A percentile compares a stretch with the other conserved stretches of the same genome.
phyloP scores from a whole-genome alignment of 2,888 invertebrate genomes.

The Acleris emargana region DNA sequence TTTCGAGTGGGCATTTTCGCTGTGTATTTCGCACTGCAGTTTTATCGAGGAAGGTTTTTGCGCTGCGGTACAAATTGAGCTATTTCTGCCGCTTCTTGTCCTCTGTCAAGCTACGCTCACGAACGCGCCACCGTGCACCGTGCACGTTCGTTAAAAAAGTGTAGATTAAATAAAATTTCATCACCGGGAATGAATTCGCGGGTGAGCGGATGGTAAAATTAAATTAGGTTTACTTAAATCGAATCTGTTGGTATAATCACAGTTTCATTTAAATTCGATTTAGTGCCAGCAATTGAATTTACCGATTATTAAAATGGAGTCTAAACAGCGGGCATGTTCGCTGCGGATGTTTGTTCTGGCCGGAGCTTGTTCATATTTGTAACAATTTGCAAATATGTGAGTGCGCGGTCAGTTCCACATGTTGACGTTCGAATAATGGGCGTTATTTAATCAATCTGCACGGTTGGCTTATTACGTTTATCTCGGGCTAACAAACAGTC shows the following conservation, averaged over 20 bases:
- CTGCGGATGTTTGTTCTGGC: slow-evolving; percentile 23
- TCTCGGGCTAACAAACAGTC: neutral
- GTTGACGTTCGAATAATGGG: neutral
- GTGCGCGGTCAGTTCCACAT: neutral
- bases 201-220: slow-evolving; percentile 2
- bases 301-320: slow-evolving; percentile 11
- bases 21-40: slow-evolving; percentile 41
- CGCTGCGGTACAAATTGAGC: slow-evolving; percentile 5
- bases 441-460: neutral
- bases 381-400: neutral
- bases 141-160: slow-evolving; percentile 5
- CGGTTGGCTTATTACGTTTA: neutral
- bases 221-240: neutral
- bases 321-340: slow-evolving; percentile 10
- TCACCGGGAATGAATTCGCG: neutral
- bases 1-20: slow-evolving; percentile 46
- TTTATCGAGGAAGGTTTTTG: slow-evolving; percentile 6
- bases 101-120: neutral
- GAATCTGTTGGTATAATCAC: slow-evolving; percentile 6
- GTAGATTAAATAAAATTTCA: neutral
- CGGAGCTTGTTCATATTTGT: slow-evolving; percentile 1
- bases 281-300: slow-evolving; percentile 5
- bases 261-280: slow-evolving; percentile 7
- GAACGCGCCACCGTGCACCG: neutral
- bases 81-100: slow-evolving; percentile 3